Evolutionary conservation across 2,113 vertebrate genomes (phyloP), one percentile per base, ranked within the genome.

Genomic region (Protobothrops mucrosquamatus): DNA sequence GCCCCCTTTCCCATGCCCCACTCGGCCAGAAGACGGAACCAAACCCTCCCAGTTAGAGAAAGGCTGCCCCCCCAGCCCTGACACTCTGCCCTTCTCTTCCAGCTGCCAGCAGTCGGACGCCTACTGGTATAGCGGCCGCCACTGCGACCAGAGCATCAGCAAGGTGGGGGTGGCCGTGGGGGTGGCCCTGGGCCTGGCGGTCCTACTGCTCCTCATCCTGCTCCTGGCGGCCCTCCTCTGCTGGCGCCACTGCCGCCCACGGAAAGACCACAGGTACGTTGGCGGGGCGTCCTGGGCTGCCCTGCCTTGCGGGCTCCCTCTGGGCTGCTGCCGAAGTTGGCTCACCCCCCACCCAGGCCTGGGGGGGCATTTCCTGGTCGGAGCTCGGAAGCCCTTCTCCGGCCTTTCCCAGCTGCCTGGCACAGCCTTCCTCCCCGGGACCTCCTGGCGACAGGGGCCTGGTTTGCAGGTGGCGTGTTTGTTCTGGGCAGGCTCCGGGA

Each of bases 141-240:
- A 11, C 8, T 95, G 95, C 1, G 88, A 95, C 29, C 91, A 88
- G 5, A 9, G 26, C 5, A 48, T 95, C 91, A 95, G 94, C 89
- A 95, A 95, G 54, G 93, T 92, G 18, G 95, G 94, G 3, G 92
- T 95, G 15, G 93, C 92, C n/a, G 93, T 89, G 3, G 95, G 95
- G 46, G 95, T 95, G 81, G 39, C 92, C 0, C 64, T 91, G 6
- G 92, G 85, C 48, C 26, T 94, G 81, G 85, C 74, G 0, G 43
- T 61, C 3, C 89, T 95, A 14, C 69, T 95, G 11, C 85, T 94
- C 23, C 3, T 94, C 14, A 85, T 95, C 6, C 46, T 92, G 3
- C 1, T 86, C 23, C 52, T 95, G 57, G 34, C 34, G 15, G 6
- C 89, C 34, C 86, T 91, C 4, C 56, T 92, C 29, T 93, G 87